Evolutionary conservation across 2,797 vertebrate genomes (phyloP), one percentile per base, ranked within the genome.

Genomic region (Trachurus trachurus): DNA sequence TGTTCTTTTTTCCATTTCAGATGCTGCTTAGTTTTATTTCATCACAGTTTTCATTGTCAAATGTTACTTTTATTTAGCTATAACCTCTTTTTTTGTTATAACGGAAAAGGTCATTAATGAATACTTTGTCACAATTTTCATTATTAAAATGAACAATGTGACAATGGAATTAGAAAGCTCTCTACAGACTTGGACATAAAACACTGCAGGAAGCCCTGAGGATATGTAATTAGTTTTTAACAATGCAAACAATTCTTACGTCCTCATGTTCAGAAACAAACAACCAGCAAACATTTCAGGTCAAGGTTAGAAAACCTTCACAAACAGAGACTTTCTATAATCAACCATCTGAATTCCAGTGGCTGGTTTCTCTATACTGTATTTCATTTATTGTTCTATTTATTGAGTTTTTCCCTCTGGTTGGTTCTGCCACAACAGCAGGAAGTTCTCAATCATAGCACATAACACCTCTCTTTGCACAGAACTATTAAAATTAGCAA

Each of bases 301-400:
- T 49, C 47, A 19, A 50, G 6, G 5, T 21, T 13, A 17, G 34
- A 59, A 42, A 16, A 16, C n/a, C 26, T 16, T 9, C 9, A 56
- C 15, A 19, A 22, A n/a, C 19, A 52, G 16, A 69, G 49, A n/a
- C 45, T 49, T 37, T 8, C 61, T 76, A 45, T 62, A 67, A 67
- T 71, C 31, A 56, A 66, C 13, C 5, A 58, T n/a, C 40, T 40
- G 29, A 70, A 66, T 49, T 3, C 56, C 12, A 34, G 10, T 29
- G 40, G 6, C 10, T 69, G 13, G 45, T 17, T 80, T 26, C 26
- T 26, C 26, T 26, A 26, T 54, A 3, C 40, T 63, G 45, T 11
- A 59, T 69, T 69, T 52, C n/a, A 39, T 40, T 10, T 13, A 67
- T 42, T 53, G 13, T 31, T 64, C 53, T 47, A 54, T 50, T 63